Evolutionary conservation across 2,888 invertebrate genomes (phyloP), one percentile per base, ranked within the genome.

Genomic region (Lepetodrilus schrolli): DNA sequence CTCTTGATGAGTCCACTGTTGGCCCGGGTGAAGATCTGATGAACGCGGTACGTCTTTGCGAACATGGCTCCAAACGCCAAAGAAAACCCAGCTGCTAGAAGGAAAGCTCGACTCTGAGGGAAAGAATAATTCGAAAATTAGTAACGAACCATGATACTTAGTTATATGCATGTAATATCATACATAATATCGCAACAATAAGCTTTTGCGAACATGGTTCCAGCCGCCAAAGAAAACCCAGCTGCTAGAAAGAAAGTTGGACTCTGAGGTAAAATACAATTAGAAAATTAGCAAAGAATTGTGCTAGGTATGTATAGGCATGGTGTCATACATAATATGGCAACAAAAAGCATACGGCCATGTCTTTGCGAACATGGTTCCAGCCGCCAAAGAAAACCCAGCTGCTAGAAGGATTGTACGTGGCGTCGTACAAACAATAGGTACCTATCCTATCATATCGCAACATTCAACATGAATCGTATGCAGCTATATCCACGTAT

Each of bases 191-290:
- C n/a, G n/a, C n/a, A n/a, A n/a, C 97, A 92, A 91, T 96, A 97
- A 0, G 96, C 97, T 92, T 97, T 97, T 2, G 96, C 96, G 89
- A 97, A 96, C 95, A 97, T 97, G 21, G 97, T 96, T 38, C 97
- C 97, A 87, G 97, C 97, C 0, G 96, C 95, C 82, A 97, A 90
- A 0, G 96, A 96, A 90, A 96, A 97, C 34, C 96, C 97, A 65
- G 96, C 95, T 1, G 96, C 96, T 68, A 97, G 92, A 70, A 97
- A 92, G 92, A 96, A 96, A 20, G 96, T 96, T 86, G 96, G 93
- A 66, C 94, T 94, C 97, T 97, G 92, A 36, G 91, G 90, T 78
- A 73, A 21, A 71, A 68, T 72, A 43, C 21, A n/a, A 10, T 10
- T 17, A 1, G n/a, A n/a, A n/a, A n/a, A n/a, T n/a, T n/a, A n/a